A percentile compares a stretch with the other conserved stretches of the same genome.
Conservation (phyloP, 35 echinoderm and acorn worm genomes). For the Apostichopus californicus region DNA sequence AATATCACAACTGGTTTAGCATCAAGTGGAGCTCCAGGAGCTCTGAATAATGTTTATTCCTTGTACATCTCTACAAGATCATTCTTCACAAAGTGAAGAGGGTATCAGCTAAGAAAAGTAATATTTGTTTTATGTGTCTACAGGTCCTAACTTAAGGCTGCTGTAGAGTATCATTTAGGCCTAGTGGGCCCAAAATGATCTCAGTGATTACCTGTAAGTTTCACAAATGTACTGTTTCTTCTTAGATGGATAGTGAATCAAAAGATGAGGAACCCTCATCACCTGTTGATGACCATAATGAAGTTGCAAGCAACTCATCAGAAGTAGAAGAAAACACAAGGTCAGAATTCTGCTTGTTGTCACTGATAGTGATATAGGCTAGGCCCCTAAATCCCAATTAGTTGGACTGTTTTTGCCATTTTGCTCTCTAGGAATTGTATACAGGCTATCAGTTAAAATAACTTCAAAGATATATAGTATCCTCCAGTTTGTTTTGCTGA, state of each 20-base stretch:
- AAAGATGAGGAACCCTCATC: constrained; percentile 55
- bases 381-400: too few species aligned
- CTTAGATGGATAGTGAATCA: constrained; percentile 35
- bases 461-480: too few species aligned
- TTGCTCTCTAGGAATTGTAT: too few species aligned
- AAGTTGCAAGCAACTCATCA: constrained; percentile 48
- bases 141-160: too few species aligned
- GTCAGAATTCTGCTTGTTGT: not conserved
- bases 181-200: not conserved
- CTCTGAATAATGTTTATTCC: not conserved
- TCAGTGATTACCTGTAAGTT: not conserved
- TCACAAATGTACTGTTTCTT: not conserved
- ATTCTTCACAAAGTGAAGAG: not conserved
- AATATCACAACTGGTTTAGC: not conserved
- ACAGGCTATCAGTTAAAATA: too few species aligned
- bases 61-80: not conserved
- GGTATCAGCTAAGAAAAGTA: not conserved
- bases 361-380: too few species aligned
- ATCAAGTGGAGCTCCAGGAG: not conserved
- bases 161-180: not conserved
- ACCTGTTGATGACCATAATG: constrained; percentile 33
- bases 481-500: too few species aligned
- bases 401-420: too few species aligned
- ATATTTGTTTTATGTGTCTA: not conserved
- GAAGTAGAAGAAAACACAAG: constrained; percentile 42